Conservation (phyloP, 2,888 invertebrate genomes). For the Pristionchus japonicus region DNA sequence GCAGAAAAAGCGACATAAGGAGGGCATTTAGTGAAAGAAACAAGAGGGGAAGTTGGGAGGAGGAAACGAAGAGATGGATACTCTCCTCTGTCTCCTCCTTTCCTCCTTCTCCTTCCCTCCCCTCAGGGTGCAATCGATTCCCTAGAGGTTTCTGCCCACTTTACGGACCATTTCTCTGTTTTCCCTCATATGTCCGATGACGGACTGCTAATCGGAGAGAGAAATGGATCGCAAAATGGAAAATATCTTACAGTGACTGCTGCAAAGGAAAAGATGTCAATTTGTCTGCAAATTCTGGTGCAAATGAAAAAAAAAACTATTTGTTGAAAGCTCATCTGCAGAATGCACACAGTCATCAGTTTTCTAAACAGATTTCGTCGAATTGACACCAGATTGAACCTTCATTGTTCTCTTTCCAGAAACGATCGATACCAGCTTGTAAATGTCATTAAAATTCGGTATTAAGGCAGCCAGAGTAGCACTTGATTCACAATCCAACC, state of each 20-base stretch:
- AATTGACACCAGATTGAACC: no score
- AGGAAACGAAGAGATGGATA: neutral
- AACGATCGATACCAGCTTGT: neutral
- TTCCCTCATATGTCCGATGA: neutral
- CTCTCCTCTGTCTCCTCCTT: neutral
- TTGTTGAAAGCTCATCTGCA: no score
- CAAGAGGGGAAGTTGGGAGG: neutral
- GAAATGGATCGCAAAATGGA: no score
- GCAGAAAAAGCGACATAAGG: neutral
- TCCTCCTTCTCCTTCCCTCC: neutral
- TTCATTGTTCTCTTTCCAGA: neutral
- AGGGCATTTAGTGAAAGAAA: neutral
- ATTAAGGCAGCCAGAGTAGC: neutral
- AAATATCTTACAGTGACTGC: no score
- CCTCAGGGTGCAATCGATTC: slow-evolving; percentile 27
- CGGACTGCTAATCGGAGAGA: neutral
- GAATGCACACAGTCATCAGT: no score
- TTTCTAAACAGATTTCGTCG: no score
- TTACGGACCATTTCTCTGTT: neutral
- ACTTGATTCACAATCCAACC: neutral
- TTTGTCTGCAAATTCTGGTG: no score
- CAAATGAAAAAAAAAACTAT: no score
- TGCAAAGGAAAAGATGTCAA: no score
- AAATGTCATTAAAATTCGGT: neutral
- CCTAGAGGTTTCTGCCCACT: slow-evolving; percentile 3